phyloP scores from a whole-genome alignment of 2,888 invertebrate genomes.

The Meteorus colon region DNA sequence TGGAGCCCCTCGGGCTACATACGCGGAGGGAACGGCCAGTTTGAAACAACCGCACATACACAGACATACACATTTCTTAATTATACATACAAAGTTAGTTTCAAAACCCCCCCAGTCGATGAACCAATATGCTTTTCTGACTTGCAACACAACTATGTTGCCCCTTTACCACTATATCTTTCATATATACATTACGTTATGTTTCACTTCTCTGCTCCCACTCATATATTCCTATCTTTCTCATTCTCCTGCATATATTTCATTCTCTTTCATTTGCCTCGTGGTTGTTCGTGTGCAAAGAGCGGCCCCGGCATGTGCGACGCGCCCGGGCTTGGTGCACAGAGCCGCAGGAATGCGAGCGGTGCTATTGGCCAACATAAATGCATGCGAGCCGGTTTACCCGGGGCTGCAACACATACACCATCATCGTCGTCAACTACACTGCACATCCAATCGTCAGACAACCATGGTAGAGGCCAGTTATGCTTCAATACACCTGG shows the following conservation, averaged over 20 bases:
- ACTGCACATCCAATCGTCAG: background rate
- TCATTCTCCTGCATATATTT: constrained; percentile 34
- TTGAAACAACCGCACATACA: constrained; percentile 51
- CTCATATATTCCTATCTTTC: constrained; percentile 34
- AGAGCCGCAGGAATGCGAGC: constrained; percentile 69
- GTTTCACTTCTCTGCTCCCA: constrained; percentile 45
- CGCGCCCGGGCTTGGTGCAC: constrained; percentile 47
- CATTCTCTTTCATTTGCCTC: constrained; percentile 50
- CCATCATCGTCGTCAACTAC: constrained; percentile 1
- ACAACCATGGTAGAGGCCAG: constrained; percentile 10
- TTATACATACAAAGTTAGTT: constrained; percentile 64
- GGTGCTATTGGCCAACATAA: constrained; percentile 66
- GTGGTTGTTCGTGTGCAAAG: constrained; percentile 43
- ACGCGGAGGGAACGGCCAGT: constrained; percentile 41
- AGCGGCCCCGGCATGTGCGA: constrained; percentile 30
- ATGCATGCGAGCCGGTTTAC: constrained; percentile 35
- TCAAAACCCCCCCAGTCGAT: constrained; percentile 69
- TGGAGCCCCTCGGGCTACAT: constrained; percentile 23
- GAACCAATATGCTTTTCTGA: constrained; percentile 71
- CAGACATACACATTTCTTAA: constrained; percentile 62
- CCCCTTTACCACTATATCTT: constrained; percentile 40
- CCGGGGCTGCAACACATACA: constrained; percentile 11
- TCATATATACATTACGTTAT: constrained; percentile 38
- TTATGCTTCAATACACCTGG: constrained; percentile 25
- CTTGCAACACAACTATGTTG: constrained; percentile 61